Evolutionary conservation across 2,888 invertebrate species (phyloP), one percentile per base, ranked within the genome.

Genomic region (Bellardia bayeri): DNA sequence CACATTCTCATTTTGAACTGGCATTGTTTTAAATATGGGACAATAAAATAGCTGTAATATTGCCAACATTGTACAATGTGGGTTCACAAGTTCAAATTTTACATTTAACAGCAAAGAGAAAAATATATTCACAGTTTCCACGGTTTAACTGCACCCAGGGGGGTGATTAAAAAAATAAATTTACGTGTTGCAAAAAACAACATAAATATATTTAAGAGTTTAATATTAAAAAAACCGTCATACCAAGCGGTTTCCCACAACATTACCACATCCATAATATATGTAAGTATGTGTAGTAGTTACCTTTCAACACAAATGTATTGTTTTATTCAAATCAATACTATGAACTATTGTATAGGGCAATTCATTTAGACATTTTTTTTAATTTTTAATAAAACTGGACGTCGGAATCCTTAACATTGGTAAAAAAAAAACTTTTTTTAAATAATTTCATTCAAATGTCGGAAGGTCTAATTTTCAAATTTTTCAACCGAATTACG

Each of bases 81-180:
- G 64, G 63, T 79, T 78, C 78, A 83, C 82, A 88, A 85, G 88
- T 88, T 88, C 74, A 82, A 74, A 81, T 83, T 72, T 87, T 85
- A 74, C 64, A 58, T 71, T 79, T 74, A 79, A 23, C 9, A 80
- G 85, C 30, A 68, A 33, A 74, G 63, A 42, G 66, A 58, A 49
- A 76, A 88, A 82, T 83, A 90, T 90, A 89, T 90, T 90, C 87
- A 80, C 1, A 23, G 23, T 89, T 90, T 91, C 90, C 91, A 91
- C 89, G 91, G 85, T 88, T 89, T 64, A 90, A 91, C 89, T 89
- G 87, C 90, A 89, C 92, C 91, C 91, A 84, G 83, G 93, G 91
- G 93, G 91, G 92, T 93, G 93, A 93, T 93, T 93, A 93, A 92
- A 93, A 23, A 92, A 92, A 92, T 91, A 92, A 91, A 92, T 92